Conservation (phyloP, 2,113 vertebrate species). For the Solea senegalensis region DNA sequence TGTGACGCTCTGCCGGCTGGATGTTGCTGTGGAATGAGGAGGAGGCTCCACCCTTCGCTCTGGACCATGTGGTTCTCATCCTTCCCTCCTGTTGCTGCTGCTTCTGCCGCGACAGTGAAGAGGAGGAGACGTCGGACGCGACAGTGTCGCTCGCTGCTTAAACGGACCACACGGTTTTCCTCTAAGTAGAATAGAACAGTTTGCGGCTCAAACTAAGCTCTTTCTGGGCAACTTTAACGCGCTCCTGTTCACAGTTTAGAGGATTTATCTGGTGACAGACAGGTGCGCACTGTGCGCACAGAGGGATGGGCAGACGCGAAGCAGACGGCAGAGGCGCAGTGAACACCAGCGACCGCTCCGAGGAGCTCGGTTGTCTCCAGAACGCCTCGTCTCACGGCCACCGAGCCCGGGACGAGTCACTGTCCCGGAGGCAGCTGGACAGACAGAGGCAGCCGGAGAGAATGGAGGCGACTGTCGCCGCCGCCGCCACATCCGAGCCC, state of each 20-base stretch:
- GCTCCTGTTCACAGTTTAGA: too few relatives aligned
- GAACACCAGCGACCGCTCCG: constrained; percentile 61
- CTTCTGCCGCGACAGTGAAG: neutral
- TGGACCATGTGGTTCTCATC: constrained; percentile 36
- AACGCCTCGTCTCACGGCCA: constrained; percentile 50
- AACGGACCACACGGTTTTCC: neutral
- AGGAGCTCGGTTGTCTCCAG: constrained; percentile 66
- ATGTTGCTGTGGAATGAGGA: constrained; percentile 6
- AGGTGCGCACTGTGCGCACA: constrained; percentile 48
- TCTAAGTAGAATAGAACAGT: neutral
- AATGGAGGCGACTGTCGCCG: too few relatives aligned
- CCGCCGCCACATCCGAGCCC: constrained; percentile 23
- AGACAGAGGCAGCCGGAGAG: neutral
- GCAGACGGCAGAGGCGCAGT: constrained; percentile 62
- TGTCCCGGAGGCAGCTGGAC: constrained; percentile 5
- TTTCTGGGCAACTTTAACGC: too few relatives aligned
- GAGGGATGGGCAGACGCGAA: constrained; percentile 74
- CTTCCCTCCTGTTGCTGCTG: constrained; percentile 43
- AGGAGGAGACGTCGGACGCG: neutral
- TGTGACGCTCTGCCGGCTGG: too few relatives aligned
- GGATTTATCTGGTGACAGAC: constrained; percentile 16
- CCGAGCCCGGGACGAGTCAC: constrained; percentile 24
- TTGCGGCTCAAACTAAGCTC: too few relatives aligned
- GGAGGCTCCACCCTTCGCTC: constrained; percentile 54
- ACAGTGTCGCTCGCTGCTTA: neutral